Base-by-base conservation (phyloP, 2,797 vertebrate species). In the Numenius phaeopus region DNA sequence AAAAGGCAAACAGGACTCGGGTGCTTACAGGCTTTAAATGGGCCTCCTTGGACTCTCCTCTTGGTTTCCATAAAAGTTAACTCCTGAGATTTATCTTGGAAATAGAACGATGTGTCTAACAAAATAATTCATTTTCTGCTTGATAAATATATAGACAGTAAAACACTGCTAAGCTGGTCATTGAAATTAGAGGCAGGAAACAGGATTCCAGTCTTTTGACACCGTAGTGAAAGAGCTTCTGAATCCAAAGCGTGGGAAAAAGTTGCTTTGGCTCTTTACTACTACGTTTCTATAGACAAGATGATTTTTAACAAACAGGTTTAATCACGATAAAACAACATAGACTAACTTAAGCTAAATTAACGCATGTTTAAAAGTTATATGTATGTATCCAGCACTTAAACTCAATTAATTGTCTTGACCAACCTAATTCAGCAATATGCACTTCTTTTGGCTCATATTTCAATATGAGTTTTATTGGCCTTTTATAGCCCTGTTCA, bases 171-270 rank as follows among this genome's bases (percentile, higher is more conserved):
- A 97, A 98, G 94, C 87, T 98, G 85, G 87, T 95, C 95, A 89
- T 92, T 98, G 97, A 98, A 98, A 97, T 97, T 96, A 97, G 95
- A 97, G 94, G 78, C 97, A 98, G 97, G 97, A 98, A 98, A 98
- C 37, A 20, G 95, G 96, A 96, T 98, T 98, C 94, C 54, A 96
- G 88, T 89, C 94, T 98, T 96, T 97, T 95, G 96, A 97, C 96
- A 95, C 89, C 32, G 55, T 92, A 97, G 94, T 97, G 97, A 97
- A 98, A 91, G 97, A 97, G 59, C 94, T 98, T 93, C 96, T 97
- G 97, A 97, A 94, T 93, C 86, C 95, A 97, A 94, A 96, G 94
- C 30, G 66, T 95, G 95, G 94, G 96, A 95, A 98, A 94, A 97
- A 87, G 55, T 93, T 96, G 59, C 40, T 95, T 96, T 14, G 39